These are phyloP conservation scores for Thymelicus sylvestris DNA, from an alignment of 2,888 invertebrate species.

Conservation along the genomic window DNA sequence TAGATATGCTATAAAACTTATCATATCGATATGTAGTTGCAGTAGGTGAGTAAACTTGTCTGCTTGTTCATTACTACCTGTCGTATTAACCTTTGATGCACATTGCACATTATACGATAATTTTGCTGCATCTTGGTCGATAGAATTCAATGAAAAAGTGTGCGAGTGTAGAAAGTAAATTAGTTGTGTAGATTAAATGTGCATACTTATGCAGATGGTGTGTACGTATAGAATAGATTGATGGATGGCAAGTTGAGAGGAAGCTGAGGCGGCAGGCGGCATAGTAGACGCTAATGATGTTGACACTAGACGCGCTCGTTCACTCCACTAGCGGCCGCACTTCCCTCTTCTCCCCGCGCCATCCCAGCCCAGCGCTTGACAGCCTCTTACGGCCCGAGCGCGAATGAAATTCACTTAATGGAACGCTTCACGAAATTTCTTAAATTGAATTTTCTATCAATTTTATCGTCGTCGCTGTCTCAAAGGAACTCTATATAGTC, in stretches of 20 bases:
- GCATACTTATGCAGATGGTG: constrained; percentile 18
- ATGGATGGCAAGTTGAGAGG: constrained; percentile 36
- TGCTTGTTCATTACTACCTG: background rate
- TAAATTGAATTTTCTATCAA: constrained; percentile 53
- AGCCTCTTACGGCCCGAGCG: constrained; percentile 53
- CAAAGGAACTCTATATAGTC: constrained; percentile 6
- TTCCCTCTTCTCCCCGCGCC: constrained; percentile 20
- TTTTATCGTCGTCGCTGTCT: constrained; percentile 14
- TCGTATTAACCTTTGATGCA: background rate
- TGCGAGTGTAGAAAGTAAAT: constrained; percentile 14
- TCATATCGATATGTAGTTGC: too few relatives aligned
- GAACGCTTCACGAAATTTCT: constrained; percentile 55
- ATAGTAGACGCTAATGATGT: constrained; percentile 66
- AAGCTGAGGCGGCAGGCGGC: constrained; percentile 46
- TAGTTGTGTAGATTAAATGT: constrained; percentile 6
- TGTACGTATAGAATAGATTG: constrained; percentile 6
- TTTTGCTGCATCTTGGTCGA: background rate
- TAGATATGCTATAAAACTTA: too few relatives aligned
- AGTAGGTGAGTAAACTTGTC: background rate
- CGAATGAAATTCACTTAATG: constrained; percentile 33
- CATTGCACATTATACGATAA: constrained; percentile 1
- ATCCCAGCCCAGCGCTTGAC: constrained; percentile 39
- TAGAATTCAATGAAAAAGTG: constrained; percentile 17
- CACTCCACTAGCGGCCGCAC: constrained; percentile 51
- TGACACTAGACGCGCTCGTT: constrained; percentile 72